Conservation (phyloP, 23 tunicate species). For the Styela plicata region DNA sequence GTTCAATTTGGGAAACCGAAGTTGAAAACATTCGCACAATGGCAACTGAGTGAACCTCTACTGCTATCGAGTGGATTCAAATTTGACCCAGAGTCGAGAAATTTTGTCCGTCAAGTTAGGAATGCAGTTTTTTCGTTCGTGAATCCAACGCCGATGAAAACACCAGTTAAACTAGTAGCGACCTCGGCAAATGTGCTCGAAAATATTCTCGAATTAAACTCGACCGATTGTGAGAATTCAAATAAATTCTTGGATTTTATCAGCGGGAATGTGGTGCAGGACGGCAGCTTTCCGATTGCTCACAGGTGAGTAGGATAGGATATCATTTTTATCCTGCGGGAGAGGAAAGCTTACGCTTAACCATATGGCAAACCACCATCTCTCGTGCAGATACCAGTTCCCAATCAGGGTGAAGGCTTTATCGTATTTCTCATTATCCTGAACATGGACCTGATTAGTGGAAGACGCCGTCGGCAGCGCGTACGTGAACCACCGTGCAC, state of each 20-base stretch:
- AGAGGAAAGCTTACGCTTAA: no score
- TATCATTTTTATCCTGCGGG: no score
- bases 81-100: constrained; percentile 34
- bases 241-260: constrained; percentile 34
- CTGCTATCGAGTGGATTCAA: constrained; percentile 41
- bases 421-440: no score
- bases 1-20: not conserved
- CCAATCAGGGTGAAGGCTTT: no score
- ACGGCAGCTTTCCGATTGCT: constrained; percentile 30
- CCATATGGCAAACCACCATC: no score
- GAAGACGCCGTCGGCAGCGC: no score
- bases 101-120: constrained; percentile 45
- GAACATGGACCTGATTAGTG: no score
- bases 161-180: constrained; percentile 20
- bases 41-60: constrained; percentile 20
- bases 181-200: constrained; percentile 36
- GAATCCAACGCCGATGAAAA: constrained; percentile 45
- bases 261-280: constrained; percentile 24
- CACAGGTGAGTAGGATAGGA: constrained; percentile 49
- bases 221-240: constrained; percentile 2
- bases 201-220: constrained; percentile 37
- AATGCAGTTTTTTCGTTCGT: constrained; percentile 47
- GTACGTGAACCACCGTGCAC: no score
- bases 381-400: no score
- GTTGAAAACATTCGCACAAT: constrained; percentile 1